Percentiles rank a stretch among this genome's conserved stretches.
phyloP scores from a whole-genome alignment of 30 jellyfish, hydroid and myxozoan species.

The Turritopsis dohrnii region DNA sequence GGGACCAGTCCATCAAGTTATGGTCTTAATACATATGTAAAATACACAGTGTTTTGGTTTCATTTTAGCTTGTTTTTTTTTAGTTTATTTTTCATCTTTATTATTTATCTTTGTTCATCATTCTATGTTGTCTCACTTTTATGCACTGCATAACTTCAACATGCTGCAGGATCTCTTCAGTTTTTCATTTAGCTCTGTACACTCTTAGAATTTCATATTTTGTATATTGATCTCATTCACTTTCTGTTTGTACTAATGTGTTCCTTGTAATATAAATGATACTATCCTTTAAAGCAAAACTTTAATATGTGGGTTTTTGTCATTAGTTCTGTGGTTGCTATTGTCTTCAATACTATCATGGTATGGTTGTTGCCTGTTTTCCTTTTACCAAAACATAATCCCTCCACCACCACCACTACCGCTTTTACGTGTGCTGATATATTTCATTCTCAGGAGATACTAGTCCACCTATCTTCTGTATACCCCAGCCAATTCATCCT shows the following conservation, averaged over 20 bases:
- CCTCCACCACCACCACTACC: too few species aligned
- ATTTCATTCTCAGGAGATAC: too few species aligned
- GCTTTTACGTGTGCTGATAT: too few species aligned
- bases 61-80: background rate
- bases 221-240: too few species aligned
- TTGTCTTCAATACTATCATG: background rate
- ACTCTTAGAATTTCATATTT: background rate
- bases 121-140: background rate
- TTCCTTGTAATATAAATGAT: background rate
- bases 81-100: background rate
- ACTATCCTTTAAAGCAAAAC: background rate
- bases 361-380: background rate
- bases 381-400: background rate
- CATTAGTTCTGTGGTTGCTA: background rate
- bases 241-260: background rate
- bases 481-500: too few species aligned
- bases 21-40: constrained; percentile 13
- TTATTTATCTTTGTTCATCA: background rate
- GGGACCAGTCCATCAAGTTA: constrained; percentile 82
- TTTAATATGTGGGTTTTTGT: background rate
- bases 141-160: background rate
- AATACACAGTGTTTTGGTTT: background rate
- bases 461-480: too few species aligned
- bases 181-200: background rate
- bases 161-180: background rate